Conservation (phyloP, 2,888 invertebrate species). For the Chelonus formosanus region DNA sequence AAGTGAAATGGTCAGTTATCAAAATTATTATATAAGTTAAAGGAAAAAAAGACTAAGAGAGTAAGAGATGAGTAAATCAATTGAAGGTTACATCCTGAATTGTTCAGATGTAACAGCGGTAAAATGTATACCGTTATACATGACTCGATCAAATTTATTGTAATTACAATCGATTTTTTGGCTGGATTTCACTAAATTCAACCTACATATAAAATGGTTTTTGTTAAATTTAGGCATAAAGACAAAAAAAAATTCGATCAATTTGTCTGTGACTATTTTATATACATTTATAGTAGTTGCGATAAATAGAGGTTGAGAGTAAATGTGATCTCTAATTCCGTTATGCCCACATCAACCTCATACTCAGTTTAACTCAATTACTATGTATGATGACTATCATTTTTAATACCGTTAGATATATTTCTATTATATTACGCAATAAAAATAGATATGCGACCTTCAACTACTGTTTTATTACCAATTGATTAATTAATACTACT, state of each 20-base stretch:
- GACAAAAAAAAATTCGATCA: neutral
- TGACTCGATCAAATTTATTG: conserved; percentile 51
- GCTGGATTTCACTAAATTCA: conserved; percentile 31
- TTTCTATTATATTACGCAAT: conserved; percentile 42
- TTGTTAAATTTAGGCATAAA: neutral
- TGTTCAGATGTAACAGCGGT: conserved; percentile 50
- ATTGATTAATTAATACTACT: no score
- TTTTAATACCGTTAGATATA: conserved; percentile 41
- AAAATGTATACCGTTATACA: conserved; percentile 55
- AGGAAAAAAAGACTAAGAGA: conserved; percentile 20
- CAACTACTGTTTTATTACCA: neutral
- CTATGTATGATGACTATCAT: conserved; percentile 40
- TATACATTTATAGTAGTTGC: conserved; percentile 31
- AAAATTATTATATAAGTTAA: neutral
- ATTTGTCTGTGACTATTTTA: conserved; percentile 3
- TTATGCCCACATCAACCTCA: conserved; percentile 35
- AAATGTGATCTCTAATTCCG: conserved; percentile 41
- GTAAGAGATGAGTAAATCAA: conserved; percentile 28
- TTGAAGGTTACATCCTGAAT: conserved; percentile 20
- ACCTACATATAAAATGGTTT: neutral
- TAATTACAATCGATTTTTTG: conserved; percentile 28
- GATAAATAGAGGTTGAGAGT: conserved; percentile 39
- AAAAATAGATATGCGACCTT: neutral
- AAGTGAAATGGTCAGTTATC: neutral
- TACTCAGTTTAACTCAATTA: conserved; percentile 41